phyloP scores from a whole-genome alignment of 1,140 invertebrate genomes.

The Achatina immaculata region DNA sequence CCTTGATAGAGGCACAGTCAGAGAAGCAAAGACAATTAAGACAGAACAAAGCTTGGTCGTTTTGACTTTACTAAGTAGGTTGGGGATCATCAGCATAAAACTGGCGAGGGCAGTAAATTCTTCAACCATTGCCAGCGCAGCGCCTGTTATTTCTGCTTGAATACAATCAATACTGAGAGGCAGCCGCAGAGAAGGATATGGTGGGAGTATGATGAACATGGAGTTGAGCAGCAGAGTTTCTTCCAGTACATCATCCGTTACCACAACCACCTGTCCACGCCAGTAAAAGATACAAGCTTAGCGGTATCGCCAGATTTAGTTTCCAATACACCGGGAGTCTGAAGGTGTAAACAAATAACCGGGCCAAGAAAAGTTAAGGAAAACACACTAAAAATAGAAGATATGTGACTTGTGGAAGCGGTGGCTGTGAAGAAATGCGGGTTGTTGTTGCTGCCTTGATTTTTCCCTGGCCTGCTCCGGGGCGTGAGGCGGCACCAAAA shows the following conservation, averaged over 20 bases:
- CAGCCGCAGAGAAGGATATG: no score
- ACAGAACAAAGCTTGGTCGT: no score
- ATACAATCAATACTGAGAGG: no score
- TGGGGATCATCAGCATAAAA: no score
- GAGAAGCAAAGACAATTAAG: no score
- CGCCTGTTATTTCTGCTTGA: no score
- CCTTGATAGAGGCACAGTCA: no score
- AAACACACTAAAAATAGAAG: neutral
- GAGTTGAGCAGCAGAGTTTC: no score
- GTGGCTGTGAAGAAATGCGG: neutral
- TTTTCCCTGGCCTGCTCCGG: neutral
- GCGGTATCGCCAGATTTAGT: neutral
- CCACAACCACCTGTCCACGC: neutral
- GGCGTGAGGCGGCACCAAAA: neutral
- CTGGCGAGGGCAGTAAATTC: no score
- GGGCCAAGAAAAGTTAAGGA: neutral
- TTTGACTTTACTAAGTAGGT: no score
- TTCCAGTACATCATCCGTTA: neutral
- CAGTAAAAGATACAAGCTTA: neutral
- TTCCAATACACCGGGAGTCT: neutral
- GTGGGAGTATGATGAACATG: no score
- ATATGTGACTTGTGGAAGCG: neutral
- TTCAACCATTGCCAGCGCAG: no score
- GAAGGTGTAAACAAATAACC: conserved; percentile 5
- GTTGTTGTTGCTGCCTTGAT: neutral